phyloP scores from a whole-genome alignment of 2,113 vertebrate genomes.

The Psophia crepitans region DNA sequence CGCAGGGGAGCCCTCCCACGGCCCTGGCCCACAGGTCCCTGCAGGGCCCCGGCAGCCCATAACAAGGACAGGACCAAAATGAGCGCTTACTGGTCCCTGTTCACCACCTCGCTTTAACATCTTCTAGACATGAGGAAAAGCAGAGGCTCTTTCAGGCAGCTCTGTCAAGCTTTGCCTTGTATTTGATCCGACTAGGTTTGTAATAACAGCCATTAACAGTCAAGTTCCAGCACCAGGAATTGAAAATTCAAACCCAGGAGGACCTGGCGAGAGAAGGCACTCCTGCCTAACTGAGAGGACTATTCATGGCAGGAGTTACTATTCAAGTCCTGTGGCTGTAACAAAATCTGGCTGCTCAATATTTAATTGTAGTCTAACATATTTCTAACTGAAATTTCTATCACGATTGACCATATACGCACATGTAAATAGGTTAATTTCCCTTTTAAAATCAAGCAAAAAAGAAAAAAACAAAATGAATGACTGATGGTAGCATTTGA shows the following conservation, averaged over 20 bases:
- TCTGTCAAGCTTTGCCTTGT: not conserved
- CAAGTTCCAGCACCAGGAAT: not conserved
- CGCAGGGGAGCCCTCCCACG: not conserved
- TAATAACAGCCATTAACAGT: not conserved
- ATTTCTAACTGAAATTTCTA: not conserved
- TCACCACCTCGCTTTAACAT: not conserved
- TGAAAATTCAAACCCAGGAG: not conserved
- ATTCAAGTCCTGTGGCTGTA: not conserved
- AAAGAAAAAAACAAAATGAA: not conserved
- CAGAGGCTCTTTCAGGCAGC: not conserved
- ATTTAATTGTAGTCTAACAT: not conserved
- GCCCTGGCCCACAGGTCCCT: no score
- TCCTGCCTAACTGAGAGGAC: not conserved
- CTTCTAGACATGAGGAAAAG: not conserved
- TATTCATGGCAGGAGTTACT: not conserved
- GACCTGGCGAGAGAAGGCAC: not conserved
- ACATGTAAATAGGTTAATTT: not conserved
- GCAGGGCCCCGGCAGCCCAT: no score
- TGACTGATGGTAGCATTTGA: not conserved
- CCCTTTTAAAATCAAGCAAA: not conserved
- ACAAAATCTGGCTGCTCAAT: not conserved
- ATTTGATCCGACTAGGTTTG: not conserved
- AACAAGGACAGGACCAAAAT: fast-evolving
- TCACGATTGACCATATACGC: not conserved
- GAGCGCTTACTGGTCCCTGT: not conserved